A percentile compares a stretch with the other conserved stretches of the same genome.
Evolutionary conservation across 2,888 invertebrate genomes (phyloP).

Genomic region (Brachypterus glaber): DNA sequence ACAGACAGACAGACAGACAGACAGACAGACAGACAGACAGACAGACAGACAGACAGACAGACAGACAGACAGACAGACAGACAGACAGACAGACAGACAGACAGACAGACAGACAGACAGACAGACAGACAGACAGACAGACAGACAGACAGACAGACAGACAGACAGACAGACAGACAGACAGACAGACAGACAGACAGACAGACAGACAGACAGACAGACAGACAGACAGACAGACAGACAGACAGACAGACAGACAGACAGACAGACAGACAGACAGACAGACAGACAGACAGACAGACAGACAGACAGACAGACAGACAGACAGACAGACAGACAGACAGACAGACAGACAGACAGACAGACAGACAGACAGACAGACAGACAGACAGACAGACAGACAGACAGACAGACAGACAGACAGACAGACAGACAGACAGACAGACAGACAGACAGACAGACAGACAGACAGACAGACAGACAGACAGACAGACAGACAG

Average conservation of each 20-base stretch:
- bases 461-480: constrained; percentile 1
- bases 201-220: constrained; percentile 1
- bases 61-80: constrained; percentile 1
- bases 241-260: constrained; percentile 1
- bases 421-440: constrained; percentile 1
- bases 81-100: constrained; percentile 1
- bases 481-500: constrained; percentile 1
- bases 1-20: constrained; percentile 1
- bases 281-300: constrained; percentile 1
- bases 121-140: constrained; percentile 1
- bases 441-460: constrained; percentile 1
- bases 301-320: constrained; percentile 1
- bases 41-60: constrained; percentile 1
- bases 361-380: constrained; percentile 1
- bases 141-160: constrained; percentile 1
- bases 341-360: constrained; percentile 1
- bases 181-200: constrained; percentile 1
- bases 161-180: constrained; percentile 1
- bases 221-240: constrained; percentile 1
- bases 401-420: constrained; percentile 1
- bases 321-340: constrained; percentile 1
- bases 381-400: constrained; percentile 1
- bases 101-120: constrained; percentile 1
- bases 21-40: constrained; percentile 1
- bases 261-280: constrained; percentile 1